phyloP scores from a whole-genome alignment of 2,113 vertebrate species.

The Cryptotis parvus region DNA sequence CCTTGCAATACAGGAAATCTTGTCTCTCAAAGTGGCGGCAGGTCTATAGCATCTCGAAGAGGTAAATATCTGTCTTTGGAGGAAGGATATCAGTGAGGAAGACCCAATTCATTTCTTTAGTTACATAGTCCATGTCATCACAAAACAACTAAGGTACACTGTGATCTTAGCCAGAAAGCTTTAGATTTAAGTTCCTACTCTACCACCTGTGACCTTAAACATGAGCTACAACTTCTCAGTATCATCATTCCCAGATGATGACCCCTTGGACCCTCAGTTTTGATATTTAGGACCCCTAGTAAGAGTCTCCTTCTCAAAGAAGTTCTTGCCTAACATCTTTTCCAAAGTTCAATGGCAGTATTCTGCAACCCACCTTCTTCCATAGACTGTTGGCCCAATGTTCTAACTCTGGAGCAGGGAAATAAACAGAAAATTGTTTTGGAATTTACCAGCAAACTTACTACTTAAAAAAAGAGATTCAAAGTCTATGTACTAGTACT shows the following conservation, averaged over 20 bases:
- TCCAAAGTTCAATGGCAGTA: neutral
- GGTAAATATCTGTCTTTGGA: neutral
- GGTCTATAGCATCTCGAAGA: neutral
- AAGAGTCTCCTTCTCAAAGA: neutral
- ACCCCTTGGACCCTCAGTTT: neutral
- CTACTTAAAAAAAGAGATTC: slow-evolving; percentile 58
- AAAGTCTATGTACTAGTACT: slow-evolving; percentile 1
- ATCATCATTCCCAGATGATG: slow-evolving; percentile 13
- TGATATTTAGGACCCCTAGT: slow-evolving; percentile 6
- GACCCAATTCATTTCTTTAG: neutral
- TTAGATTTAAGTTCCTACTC: neutral
- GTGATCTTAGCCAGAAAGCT: neutral
- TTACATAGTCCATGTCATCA: neutral
- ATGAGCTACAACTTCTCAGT: slow-evolving; percentile 15
- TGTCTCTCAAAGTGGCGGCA: neutral
- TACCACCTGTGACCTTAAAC: slow-evolving; percentile 3
- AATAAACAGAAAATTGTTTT: slow-evolving; percentile 35
- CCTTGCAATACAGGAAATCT: neutral
- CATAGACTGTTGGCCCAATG: neutral
- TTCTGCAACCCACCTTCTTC: neutral
- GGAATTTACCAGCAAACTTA: slow-evolving; percentile 50
- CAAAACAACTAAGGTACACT: neutral
- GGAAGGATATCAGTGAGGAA: neutral
- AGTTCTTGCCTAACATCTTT: neutral
- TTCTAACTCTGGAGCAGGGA: slow-evolving; percentile 40